Conservation (phyloP, 2,797 vertebrate genomes). For the Rhinichthys osculus region DNA sequence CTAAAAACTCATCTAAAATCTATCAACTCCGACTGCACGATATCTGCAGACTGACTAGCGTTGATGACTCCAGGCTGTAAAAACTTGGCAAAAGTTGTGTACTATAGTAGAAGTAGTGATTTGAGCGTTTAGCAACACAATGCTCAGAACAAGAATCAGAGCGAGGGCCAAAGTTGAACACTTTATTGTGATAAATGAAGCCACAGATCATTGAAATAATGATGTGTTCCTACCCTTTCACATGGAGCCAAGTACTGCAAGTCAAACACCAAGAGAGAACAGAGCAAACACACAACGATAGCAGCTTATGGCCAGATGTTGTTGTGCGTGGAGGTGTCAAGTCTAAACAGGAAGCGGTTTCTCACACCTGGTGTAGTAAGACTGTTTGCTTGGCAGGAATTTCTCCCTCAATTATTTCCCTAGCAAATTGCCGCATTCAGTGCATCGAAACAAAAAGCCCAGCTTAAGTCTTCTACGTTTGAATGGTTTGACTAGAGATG, state of each 20-base stretch:
- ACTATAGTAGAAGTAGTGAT: neutral
- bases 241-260: conserved; percentile 41
- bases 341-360: conserved; percentile 72
- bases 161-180: neutral
- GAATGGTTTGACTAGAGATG: conserved; percentile 49
- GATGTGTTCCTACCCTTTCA: neutral
- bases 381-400: conserved; percentile 68
- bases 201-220: conserved; percentile 12
- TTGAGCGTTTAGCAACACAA: conserved; percentile 10
- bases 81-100: neutral
- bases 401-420: conserved; percentile 43
- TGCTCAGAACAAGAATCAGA: conserved; percentile 7
- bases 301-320: conserved; percentile 72
- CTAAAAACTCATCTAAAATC: too few species aligned
- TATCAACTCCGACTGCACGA: too few species aligned
- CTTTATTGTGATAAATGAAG: conserved; percentile 20
- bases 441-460: conserved; percentile 15
- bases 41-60: neutral
- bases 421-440: conserved; percentile 49
- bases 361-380: conserved; percentile 77
- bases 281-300: conserved; percentile 58
- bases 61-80: neutral
- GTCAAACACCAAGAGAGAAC: conserved; percentile 48
- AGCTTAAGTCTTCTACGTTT: conserved; percentile 47
- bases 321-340: conserved; percentile 68